Conservation (phyloP, 2,888 invertebrate species). For the Stenodera caucasica region DNA sequence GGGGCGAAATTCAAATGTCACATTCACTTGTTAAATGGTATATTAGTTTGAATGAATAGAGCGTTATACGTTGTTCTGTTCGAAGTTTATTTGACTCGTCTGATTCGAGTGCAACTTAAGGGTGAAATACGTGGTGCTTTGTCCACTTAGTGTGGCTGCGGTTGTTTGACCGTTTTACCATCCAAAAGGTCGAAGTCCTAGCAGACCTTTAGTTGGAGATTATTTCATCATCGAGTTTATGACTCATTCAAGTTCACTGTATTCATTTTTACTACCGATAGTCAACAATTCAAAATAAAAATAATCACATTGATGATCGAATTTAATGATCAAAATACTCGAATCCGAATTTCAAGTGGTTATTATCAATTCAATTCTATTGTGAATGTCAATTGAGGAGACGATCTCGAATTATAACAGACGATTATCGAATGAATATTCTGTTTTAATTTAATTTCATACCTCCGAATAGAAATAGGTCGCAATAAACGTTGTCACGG, state of each 20-base stretch:
- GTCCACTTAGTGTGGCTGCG: slow-evolving; percentile 13
- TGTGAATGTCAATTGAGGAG: no score
- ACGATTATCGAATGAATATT: neutral
- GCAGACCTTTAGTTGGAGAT: slow-evolving; percentile 36
- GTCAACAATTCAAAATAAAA: neutral
- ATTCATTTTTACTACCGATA: no score
- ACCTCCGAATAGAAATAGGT: slow-evolving; percentile 5
- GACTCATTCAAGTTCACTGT: no score
- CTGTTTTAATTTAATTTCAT: neutral
- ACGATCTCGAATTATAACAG: no score
- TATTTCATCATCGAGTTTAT: slow-evolving; percentile 46
- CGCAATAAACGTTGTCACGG: slow-evolving; percentile 12
- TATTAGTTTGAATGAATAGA: neutral
- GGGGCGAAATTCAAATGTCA: neutral
- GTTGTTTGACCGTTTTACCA: slow-evolving; percentile 17
- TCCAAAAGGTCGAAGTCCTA: slow-evolving; percentile 32
- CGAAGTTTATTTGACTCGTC: slow-evolving; percentile 9
- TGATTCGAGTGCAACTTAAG: slow-evolving; percentile 21
- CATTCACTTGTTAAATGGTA: neutral
- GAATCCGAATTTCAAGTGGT: neutral
- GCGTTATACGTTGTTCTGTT: neutral
- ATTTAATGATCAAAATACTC: neutral
- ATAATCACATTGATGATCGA: no score
- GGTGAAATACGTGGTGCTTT: slow-evolving; percentile 22
- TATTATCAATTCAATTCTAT: neutral